Conservation (phyloP, 2,113 vertebrate genomes). For the Hydropotes inermis region DNA sequence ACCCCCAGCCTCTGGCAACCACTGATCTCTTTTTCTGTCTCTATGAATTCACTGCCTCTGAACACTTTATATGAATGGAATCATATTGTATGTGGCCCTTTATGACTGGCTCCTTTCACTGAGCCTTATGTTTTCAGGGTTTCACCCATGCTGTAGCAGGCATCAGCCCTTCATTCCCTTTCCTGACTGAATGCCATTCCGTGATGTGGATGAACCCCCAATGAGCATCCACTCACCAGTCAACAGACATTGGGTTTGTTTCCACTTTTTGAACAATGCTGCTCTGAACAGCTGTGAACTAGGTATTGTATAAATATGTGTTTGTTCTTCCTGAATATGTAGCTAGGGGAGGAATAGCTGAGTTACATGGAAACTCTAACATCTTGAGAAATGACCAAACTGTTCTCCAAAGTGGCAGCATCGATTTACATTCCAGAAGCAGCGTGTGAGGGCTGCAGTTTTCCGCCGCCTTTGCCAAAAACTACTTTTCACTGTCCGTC, state of each 20-base stretch:
- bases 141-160: accelerated
- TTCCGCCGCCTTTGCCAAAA: background rate
- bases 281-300: background rate
- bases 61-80: background rate
- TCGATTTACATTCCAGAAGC: background rate
- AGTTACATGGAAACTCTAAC: background rate
- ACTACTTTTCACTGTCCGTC: accelerated
- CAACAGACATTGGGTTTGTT: background rate
- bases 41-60: background rate
- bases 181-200: accelerated
- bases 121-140: background rate
- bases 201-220: accelerated
- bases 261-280: background rate
- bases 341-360: background rate
- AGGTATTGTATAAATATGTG: background rate
- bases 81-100: too few relatives aligned
- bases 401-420: background rate
- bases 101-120: background rate
- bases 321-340: background rate
- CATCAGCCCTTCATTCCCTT: accelerated
- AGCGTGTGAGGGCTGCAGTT: accelerated
- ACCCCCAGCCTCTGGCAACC: background rate
- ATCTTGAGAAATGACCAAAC: background rate
- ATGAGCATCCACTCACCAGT: accelerated
- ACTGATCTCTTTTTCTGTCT: accelerated